These are phyloP conservation scores for Zalophus californianus DNA, from an alignment of 2,797 vertebrate genomes.

Conservation along the genomic window DNA sequence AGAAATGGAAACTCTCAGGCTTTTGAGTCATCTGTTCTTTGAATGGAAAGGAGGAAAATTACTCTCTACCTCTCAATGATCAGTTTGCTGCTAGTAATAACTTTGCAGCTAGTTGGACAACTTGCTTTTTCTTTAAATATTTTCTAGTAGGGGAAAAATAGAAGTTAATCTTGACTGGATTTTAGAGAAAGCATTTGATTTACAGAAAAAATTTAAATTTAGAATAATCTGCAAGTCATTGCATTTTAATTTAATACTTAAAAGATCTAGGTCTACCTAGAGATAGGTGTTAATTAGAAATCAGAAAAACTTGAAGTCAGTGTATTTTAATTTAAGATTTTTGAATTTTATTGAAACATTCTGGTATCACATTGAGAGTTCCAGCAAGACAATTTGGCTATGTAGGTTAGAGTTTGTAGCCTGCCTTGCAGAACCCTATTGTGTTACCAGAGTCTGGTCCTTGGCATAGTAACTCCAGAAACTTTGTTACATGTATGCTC, in stretches of 20 bases:
- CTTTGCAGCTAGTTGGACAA: background rate
- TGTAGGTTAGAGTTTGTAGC: background rate
- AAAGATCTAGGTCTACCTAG: background rate
- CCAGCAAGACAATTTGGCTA: background rate
- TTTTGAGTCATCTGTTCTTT: conserved; percentile 6
- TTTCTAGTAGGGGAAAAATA: conserved; percentile 35
- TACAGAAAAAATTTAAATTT: conserved; percentile 30
- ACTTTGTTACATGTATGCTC: background rate
- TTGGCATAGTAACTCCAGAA: conserved; percentile 12
- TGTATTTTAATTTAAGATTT: conserved; percentile 12
- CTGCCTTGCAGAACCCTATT: background rate
- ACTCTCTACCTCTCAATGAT: background rate
- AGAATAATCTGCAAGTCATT: background rate
- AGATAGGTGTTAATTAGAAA: background rate
- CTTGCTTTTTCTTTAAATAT: background rate
- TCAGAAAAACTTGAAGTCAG: background rate
- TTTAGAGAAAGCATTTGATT: conserved; percentile 54
- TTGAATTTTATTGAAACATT: background rate
- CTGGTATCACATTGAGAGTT: background rate
- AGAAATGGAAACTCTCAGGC: background rate
- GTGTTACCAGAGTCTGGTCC: background rate
- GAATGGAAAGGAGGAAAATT: background rate
- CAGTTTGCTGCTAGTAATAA: conserved; percentile 31
- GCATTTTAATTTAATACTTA: background rate
- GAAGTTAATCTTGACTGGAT: background rate